Percentiles rank a stretch among this genome's conserved stretches.
phyloP scores from a whole-genome alignment of 2,113 vertebrate genomes.

The Hippotragus niger region DNA sequence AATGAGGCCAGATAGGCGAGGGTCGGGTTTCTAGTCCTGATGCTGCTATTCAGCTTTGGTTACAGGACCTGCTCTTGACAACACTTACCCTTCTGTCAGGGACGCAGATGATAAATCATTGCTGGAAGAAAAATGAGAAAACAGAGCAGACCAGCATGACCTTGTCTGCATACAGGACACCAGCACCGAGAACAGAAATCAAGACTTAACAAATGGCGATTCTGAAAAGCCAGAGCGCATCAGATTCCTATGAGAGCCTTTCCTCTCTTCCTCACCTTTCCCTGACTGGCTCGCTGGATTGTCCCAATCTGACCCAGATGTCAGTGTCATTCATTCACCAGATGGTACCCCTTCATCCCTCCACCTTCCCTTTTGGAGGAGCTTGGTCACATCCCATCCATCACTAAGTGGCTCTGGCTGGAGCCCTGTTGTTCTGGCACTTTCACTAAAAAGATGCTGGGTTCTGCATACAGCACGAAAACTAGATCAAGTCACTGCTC shows the following conservation, averaged over 20 bases:
- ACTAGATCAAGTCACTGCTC: not conserved
- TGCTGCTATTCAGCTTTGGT: not conserved
- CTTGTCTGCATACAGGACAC: not conserved
- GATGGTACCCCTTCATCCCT: not conserved
- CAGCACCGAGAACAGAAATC: rapidly evolving
- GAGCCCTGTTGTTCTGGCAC: not conserved
- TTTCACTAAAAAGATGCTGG: not conserved
- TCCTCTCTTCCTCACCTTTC: not conserved
- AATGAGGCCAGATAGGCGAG: slow-evolving; percentile 30
- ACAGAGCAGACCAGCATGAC: too few species aligned
- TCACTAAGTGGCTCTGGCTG: not conserved
- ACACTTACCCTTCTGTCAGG: not conserved
- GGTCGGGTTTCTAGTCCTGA: not conserved
- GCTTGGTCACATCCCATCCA: not conserved
- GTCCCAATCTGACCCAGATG: rapidly evolving
- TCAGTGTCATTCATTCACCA: not conserved
- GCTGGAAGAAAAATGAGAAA: not conserved
- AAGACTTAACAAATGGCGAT: rapidly evolving
- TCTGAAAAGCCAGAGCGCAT: not conserved
- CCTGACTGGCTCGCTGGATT: rapidly evolving
- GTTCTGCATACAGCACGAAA: not conserved
- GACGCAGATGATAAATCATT: not conserved
- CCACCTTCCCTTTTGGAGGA: not conserved
- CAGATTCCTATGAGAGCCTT: not conserved
- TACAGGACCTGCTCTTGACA: not conserved